Base-by-base conservation (phyloP, 2,797 vertebrate species). In the Danio jaintianensis region DNA sequence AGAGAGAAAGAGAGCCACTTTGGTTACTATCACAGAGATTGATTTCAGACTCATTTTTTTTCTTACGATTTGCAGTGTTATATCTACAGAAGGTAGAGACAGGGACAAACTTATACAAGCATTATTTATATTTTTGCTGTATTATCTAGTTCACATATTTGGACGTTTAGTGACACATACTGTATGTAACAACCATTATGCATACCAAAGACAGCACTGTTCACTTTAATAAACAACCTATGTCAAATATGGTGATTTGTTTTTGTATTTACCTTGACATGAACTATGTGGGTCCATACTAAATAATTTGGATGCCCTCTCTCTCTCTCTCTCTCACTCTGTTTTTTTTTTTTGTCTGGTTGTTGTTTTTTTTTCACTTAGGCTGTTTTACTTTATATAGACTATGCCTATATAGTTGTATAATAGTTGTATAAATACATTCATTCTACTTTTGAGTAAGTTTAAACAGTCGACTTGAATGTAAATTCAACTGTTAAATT, bases 11-110 rank as follows among this genome's bases (percentile, higher is more conserved):
- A 48, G 55, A 70, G 16, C 4, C 10, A 45, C 48, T 78, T 61
- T 77, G 38, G 75, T 78, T 77, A 16, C 9, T 61, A 50, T 69
- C 13, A 64, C n/a, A 75, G 59, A 61, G 11, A 78, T 36, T 45
- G 6, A 38, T 45, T 68, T 20, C 22, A 78, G 4, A 52, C 15
- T 29, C 9, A n/a, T 1, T 16, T 11, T 63, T 63, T 42, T 42
- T 12, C 43, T 20, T 4, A 5, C 0, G 5, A 45, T 42, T 58
- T 55, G 7, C 6, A 40, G 22, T 15, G 7, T 5, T 48, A 29
- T 75, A 64, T 13, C 13, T 55, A 38, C 13, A 29, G 18, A 53
- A 2, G 10, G 6, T 22, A 58, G 45, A 61, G 22, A 75, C 29
- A 69, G 29, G 29, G 48, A 69, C 7, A 15, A 16, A 10, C 56